Evolutionary conservation across 2,797 vertebrate genomes (phyloP).

Genomic region (Peromyscus eremicus): DNA sequence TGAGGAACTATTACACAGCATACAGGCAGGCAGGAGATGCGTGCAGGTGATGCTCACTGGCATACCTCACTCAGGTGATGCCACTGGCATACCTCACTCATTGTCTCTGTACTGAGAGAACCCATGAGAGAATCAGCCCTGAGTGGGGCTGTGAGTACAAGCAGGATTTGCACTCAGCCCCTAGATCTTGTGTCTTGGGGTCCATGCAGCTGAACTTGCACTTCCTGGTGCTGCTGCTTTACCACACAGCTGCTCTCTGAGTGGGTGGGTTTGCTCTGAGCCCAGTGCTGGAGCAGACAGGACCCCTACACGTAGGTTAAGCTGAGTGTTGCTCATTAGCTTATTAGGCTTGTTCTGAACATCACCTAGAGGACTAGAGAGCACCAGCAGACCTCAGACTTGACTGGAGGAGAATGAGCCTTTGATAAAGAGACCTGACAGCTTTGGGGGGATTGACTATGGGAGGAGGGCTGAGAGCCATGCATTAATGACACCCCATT

Average conservation of each 20-base stretch:
- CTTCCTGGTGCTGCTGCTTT: background rate
- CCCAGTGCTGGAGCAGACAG: background rate
- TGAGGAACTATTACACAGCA: too few species aligned
- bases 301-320: background rate
- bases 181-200: background rate
- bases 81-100: too few species aligned
- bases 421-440: background rate
- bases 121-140: background rate
- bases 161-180: background rate
- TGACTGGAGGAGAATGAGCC: background rate
- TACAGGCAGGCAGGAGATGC: too few species aligned
- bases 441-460: too few species aligned
- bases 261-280: background rate
- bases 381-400: background rate
- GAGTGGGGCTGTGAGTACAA: background rate
- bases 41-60: too few species aligned
- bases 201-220: background rate
- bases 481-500: background rate
- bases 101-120: too few species aligned
- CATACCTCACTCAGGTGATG: too few species aligned
- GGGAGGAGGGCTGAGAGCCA: background rate
- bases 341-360: background rate
- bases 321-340: too few species aligned
- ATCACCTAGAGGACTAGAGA: background rate
- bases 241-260: background rate